Base-by-base conservation (phyloP, 2,797 vertebrate species). In the Sciaenops ocellatus region DNA sequence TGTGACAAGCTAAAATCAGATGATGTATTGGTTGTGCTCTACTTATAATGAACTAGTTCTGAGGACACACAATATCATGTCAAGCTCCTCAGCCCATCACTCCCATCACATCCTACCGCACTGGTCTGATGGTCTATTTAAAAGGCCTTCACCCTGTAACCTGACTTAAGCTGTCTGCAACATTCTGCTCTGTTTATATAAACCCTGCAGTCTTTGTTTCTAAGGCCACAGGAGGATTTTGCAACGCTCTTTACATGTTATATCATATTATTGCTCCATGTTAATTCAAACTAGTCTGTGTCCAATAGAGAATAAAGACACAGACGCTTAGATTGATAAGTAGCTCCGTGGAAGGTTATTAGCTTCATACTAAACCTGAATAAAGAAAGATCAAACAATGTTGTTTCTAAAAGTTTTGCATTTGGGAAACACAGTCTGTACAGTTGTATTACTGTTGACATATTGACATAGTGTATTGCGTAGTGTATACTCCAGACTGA, bases 371-470 rank as follows among this genome's bases (percentile, higher is more conserved):
- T 47, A 34, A 78, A 80, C 42, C 30, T 64, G 71, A 83, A 80
- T 83, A 83, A 81, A 84, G 71, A 20, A 18, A 57, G 22, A 26
- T 67, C 60, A 77, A 85, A 76, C 51, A 61, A 5, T 56, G 15
- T 24, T 67, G 16, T 55, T 50, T 75, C 17, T 22, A 78, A 38
- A 61, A 67, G 22, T 44, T 75, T 52, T 56, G 38, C 44, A 62
- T 74, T 52, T 12, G 18, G 41, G n/a, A 54, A 54, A 71, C 42
- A 44, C 42, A 44, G 34, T 38, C 34, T 46, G 20, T 34, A 55
- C 22, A 48, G 10, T 16, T 59, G 38, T 15, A 60, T 56, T 52
- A 38, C 30, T 42, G 11, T 71, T 28, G 24, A 56, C 44, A n/a
- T 46, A 20, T 1, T 34, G 34, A 67, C 1, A 54, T 12, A 34